phyloP scores from a whole-genome alignment of 2,888 invertebrate species.

The Drosophila neutralis region DNA sequence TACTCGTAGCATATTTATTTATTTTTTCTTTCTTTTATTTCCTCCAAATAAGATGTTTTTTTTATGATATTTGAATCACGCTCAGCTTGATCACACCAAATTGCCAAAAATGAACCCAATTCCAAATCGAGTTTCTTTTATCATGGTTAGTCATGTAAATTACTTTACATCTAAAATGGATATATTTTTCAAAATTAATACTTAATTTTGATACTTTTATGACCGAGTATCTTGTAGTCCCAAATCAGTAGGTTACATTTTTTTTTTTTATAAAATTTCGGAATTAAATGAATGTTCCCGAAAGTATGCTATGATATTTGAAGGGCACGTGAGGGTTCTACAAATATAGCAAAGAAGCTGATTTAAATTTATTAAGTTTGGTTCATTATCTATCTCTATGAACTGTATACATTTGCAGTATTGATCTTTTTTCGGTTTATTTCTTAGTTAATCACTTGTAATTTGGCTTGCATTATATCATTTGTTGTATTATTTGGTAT shows the following conservation, averaged over 20 bases:
- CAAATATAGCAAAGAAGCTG: not conserved
- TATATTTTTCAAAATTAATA: not conserved
- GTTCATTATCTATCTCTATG: not conserved
- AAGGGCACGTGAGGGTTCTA: not conserved
- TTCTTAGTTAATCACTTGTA: not conserved
- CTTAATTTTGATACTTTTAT: not conserved
- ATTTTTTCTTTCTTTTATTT: not conserved
- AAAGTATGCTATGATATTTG: conserved; percentile 5
- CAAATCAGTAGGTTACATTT: not conserved
- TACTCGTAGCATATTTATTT: not conserved
- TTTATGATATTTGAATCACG: not conserved
- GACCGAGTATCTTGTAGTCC: not conserved
- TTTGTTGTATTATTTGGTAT: not conserved
- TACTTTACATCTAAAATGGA: not conserved
- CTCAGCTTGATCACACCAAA: not conserved
- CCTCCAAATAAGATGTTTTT: not conserved
- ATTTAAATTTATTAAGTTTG: not conserved
- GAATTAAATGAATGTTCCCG: not conserved
- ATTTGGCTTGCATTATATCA: not conserved
- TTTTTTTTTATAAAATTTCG: not conserved
- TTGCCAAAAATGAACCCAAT: not conserved
- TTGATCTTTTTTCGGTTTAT: not conserved
- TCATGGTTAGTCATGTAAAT: not conserved
- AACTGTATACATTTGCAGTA: not conserved
- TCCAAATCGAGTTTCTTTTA: not conserved